Base-by-base conservation (phyloP, 2,113 vertebrate species). In the Sinocyclocheilus rhinocerous region DNA sequence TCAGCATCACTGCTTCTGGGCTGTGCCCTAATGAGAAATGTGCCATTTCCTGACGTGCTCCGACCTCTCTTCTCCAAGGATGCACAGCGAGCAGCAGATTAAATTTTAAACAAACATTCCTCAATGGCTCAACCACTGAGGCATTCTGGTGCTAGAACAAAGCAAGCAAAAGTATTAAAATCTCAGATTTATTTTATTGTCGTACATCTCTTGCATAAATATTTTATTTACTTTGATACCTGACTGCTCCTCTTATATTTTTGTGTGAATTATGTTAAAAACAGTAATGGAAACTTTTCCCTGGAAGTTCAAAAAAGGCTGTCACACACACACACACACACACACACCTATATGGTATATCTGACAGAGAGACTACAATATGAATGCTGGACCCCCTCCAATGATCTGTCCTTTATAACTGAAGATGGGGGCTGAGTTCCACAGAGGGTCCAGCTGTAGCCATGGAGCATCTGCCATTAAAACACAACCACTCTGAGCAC, bases 41-140 rank as follows among this genome's bases (percentile, higher is more conserved):
- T 86, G 86, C 86, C 84, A 92, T 92, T 92, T 91, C 90, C 90
- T 84, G 90, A 87, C 91, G 91, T 18, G 85, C 86, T 83, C 89
- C 91, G 93, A 93, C 81, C 81, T 55, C 87, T 86, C 86, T 88
- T 84, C 90, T 83, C 73, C 86, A 85, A 63, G 76, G 89, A 91
- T 90, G 79, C 88, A 80, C 76, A 45, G 83, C 20, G 57, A 50
- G 26, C 79, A 75, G 83, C 33, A 70, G 87, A 91, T 93, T 87
- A 90, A 90, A 91, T 90, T 89, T 90, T 90, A 89, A 92, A 88
- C 89, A 86, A 83, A 78, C 84, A 91, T 93, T 90, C 83, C 81
- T 55, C 87, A 91, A 86, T 90, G 87, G 65, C 33, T 78, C 70
- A 87, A 80, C 33, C 70, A 39, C 65, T 33, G 6, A 20, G 55